Evolutionary conservation across 2,888 invertebrate genomes (phyloP).

Genomic region (Calliscelio sp.): DNA sequence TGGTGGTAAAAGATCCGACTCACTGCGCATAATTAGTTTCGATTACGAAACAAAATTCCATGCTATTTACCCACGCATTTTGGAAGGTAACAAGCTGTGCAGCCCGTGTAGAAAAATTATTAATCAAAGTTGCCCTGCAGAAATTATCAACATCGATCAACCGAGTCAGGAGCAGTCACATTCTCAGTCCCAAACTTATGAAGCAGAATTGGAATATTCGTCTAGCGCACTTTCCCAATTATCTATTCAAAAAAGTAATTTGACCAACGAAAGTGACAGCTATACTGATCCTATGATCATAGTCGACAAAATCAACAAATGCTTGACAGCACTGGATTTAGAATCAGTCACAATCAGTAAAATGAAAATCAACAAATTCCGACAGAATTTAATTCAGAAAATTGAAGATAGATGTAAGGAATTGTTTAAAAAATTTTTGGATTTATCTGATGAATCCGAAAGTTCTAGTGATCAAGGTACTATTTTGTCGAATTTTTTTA

Average conservation of each 20-base stretch:
- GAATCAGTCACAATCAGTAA: background rate
- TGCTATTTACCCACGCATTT: conserved; percentile 6
- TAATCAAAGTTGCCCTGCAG: conserved; percentile 1
- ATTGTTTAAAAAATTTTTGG: too few species aligned
- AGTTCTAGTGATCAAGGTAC: too few species aligned
- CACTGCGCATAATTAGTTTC: conserved; percentile 5
- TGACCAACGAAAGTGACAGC: conserved; percentile 40
- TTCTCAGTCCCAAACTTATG: background rate
- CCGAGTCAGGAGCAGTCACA: background rate
- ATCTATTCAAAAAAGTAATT: conserved; percentile 19
- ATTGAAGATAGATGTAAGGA: conserved; percentile 15
- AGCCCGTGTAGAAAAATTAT: conserved; percentile 9
- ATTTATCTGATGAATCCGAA: too few species aligned
- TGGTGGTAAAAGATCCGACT: background rate
- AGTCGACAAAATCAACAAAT: conserved; percentile 21
- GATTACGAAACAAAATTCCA: conserved; percentile 11
- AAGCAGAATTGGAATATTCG: conserved; percentile 20
- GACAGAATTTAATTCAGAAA: conserved; percentile 6
- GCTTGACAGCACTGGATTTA: conserved; percentile 18
- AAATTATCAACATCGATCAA: conserved; percentile 2
- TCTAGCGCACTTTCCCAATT: conserved; percentile 16
- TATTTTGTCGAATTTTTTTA: too few species aligned
- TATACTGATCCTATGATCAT: conserved; percentile 27
- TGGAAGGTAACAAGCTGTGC: conserved; percentile 27
- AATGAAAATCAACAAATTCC: conserved; percentile 10